These are phyloP conservation scores for Tillus elongatus DNA, from an alignment of 2,888 invertebrate species.

Conservation along the genomic window DNA sequence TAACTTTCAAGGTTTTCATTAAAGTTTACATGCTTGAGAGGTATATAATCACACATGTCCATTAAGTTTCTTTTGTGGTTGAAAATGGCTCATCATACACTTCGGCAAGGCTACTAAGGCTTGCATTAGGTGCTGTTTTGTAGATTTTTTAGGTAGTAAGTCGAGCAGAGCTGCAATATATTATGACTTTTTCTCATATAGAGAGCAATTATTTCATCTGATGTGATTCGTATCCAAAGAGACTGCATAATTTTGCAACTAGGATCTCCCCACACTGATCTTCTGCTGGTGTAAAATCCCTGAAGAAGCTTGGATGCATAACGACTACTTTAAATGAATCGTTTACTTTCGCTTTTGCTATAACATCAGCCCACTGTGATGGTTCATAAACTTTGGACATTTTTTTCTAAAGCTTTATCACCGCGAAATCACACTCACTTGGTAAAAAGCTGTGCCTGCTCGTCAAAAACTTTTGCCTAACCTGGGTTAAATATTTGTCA, in stretches of 20 bases:
- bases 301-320: slow-evolving; percentile 15
- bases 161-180: slow-evolving; percentile 11
- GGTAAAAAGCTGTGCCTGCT: slow-evolving; percentile 22
- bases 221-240: slow-evolving; percentile 13
- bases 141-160: slow-evolving; percentile 14
- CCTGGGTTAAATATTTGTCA: slow-evolving; percentile 18
- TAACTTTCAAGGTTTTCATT: slow-evolving; percentile 11
- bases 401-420: slow-evolving; percentile 20
- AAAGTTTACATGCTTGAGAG: slow-evolving; percentile 14
- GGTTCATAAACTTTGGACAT: slow-evolving; percentile 15
- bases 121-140: slow-evolving; percentile 1
- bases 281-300: slow-evolving; percentile 12
- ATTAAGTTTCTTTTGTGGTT: slow-evolving; percentile 16
- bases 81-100: slow-evolving; percentile 12
- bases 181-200: slow-evolving; percentile 14
- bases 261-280: slow-evolving; percentile 12
- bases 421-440: slow-evolving; percentile 21
- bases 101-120: slow-evolving; percentile 10
- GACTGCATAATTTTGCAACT: slow-evolving; percentile 14
- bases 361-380: slow-evolving; percentile 17
- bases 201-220: slow-evolving; percentile 13
- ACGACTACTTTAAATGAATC: slow-evolving; percentile 9
- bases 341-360: slow-evolving; percentile 16
- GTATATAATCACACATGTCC: slow-evolving; percentile 17
- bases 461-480: slow-evolving; percentile 22